Base-by-base conservation (phyloP, 1,140 invertebrate genomes). In the Eumeta japonica region DNA sequence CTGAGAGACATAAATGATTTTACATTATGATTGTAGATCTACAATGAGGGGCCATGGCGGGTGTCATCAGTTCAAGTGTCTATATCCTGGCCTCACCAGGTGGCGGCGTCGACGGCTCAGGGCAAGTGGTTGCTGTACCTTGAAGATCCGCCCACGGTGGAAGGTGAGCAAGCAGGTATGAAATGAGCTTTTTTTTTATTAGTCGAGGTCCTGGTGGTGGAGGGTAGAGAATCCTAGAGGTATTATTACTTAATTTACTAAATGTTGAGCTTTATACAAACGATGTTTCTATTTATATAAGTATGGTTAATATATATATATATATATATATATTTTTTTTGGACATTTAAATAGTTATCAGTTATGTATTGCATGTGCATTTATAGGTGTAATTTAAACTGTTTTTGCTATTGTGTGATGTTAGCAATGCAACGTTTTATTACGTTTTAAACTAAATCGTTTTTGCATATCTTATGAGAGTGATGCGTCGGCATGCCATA, bases 111-210 rank as follows among this genome's bases (percentile, higher is more conserved):
- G 10, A 84, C 83, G 47, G 59, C 76, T 10, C 78, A 86, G 50
- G 90, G 90, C 28, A 95, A 96, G 66, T 94, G 93, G 86, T 74
- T 97, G 9, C 75, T 96, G 0, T 97, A 97, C 60, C 77, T 94
- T 28, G 92, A 94, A 67, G 84, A 87, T 41, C 50, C 79, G 3
- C 92, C 92, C 7, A 79, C 78, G 28, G 80, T 91, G 13, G 84
- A 88, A 72, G 81, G 85, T 79, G 75, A 77, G 7, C 13, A 30
- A 54, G 55, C 52, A 35, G 62, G 63, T 68, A 39, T 45, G 19
- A 18, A n/a, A n/a, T n/a, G n/a, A n/a, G n/a, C n/a, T n/a, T n/a
- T n/a, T n/a, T n/a, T n/a, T n/a, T n/a, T n/a, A n/a, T n/a, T n/a
- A n/a, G n/a, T n/a, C n/a, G n/a, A n/a, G n/a, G n/a, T n/a, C n/a